phyloP scores from a whole-genome alignment of 2,113 vertebrate species.

The Progne subis region DNA sequence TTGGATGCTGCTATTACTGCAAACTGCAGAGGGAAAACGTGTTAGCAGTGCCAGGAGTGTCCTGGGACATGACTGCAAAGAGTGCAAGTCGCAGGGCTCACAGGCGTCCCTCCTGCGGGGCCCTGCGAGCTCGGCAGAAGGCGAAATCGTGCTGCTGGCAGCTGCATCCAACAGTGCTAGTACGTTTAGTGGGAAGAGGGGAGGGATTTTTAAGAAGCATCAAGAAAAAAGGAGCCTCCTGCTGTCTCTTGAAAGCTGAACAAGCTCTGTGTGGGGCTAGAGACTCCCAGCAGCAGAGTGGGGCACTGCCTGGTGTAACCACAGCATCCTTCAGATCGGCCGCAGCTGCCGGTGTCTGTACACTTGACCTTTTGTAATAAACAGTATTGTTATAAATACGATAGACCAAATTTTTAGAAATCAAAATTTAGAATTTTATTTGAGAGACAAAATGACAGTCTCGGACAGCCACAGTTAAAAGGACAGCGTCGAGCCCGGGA shows the following conservation, averaged over 20 bases:
- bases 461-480: no score
- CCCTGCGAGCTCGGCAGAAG: background rate
- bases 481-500: no score
- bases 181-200: background rate
- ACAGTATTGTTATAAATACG: no score
- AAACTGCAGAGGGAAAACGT: background rate
- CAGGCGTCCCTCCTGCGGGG: background rate
- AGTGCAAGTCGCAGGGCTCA: background rate
- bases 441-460: no score
- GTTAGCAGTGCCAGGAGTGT: background rate
- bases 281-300: background rate
- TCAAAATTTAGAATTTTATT: no score
- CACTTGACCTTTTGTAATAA: background rate
- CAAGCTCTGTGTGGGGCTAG: background rate
- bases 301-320: background rate
- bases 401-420: no score
- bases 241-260: background rate
- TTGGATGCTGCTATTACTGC: background rate
- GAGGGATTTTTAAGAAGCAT: background rate
- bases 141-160: background rate
- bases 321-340: background rate
- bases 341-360: background rate
- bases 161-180: background rate
- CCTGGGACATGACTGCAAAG: rapidly evolving
- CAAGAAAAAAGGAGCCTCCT: background rate